Evolutionary conservation across 2,797 vertebrate genomes (phyloP).

Genomic region (Malurus leucopterus): DNA sequence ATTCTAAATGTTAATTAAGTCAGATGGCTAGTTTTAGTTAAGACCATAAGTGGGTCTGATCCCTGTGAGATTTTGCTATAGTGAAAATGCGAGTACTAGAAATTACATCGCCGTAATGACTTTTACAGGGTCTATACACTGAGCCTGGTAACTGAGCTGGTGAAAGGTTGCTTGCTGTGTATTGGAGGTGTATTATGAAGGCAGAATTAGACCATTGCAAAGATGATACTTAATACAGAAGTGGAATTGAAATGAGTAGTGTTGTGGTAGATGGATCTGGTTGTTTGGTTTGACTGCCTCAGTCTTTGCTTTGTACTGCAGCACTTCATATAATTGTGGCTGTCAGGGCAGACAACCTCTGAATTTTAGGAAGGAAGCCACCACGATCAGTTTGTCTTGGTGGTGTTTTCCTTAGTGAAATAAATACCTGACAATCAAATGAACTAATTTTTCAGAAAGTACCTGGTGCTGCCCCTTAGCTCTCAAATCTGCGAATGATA

Average conservation of each 20-base stretch:
- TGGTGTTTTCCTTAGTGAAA: background rate
- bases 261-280: background rate
- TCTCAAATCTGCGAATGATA: background rate
- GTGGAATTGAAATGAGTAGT: background rate
- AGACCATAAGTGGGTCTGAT: constrained; percentile 65
- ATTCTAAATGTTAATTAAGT: constrained; percentile 63
- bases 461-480: background rate
- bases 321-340: background rate
- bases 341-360: background rate
- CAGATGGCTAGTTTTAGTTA: constrained; percentile 67
- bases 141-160: background rate
- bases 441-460: background rate
- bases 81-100: constrained; percentile 10
- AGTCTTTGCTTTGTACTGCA: background rate
- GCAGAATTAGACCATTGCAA: background rate
- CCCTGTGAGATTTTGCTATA: constrained; percentile 56
- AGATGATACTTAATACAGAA: background rate
- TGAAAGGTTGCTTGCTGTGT: background rate
- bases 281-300: background rate
- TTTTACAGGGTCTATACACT: constrained; percentile 14
- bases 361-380: background rate
- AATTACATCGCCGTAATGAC: constrained; percentile 51
- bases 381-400: background rate
- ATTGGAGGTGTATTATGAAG: background rate
- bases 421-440: background rate